phyloP scores from a whole-genome alignment of 2,797 vertebrate genomes.

The Pelobates cultripes region DNA sequence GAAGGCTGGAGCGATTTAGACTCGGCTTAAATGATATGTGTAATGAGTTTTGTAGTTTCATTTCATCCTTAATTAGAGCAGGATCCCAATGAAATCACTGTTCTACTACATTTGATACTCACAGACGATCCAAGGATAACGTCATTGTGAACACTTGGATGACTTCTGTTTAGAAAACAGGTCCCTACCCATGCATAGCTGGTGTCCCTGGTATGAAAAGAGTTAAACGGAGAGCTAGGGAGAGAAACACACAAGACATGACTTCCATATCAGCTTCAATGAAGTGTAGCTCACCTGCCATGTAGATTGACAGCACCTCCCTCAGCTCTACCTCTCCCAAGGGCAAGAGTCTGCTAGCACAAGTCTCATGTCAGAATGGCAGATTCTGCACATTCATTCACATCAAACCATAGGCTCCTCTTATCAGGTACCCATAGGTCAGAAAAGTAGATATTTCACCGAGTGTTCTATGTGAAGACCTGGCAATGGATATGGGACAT shows the following conservation, averaged over 20 bases:
- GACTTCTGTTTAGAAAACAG: neutral
- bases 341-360: slow-evolving; percentile 19
- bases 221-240: slow-evolving; percentile 12
- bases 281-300: slow-evolving; percentile 29
- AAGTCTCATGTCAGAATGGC: slow-evolving; percentile 44
- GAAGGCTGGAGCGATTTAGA: slow-evolving; percentile 54
- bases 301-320: slow-evolving; percentile 40
- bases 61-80: slow-evolving; percentile 57
- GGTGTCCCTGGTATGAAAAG: neutral
- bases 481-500: neutral
- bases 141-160: slow-evolving; percentile 6
- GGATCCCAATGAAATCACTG: slow-evolving; percentile 46
- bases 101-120: slow-evolving; percentile 31
- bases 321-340: slow-evolving; percentile 11
- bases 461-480: neutral
- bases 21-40: slow-evolving; percentile 56
- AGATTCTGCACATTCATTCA: slow-evolving; percentile 13
- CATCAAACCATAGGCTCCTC: neutral
- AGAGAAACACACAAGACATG: neutral
- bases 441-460: neutral
- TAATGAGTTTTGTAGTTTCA: slow-evolving; percentile 59
- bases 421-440: slow-evolving; percentile 26
- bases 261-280: slow-evolving; percentile 15
- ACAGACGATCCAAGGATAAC: neutral
- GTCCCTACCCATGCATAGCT: neutral